Evolutionary conservation across 2,797 vertebrate species (phyloP).

Genomic region (Gymnothorax reevesii): DNA sequence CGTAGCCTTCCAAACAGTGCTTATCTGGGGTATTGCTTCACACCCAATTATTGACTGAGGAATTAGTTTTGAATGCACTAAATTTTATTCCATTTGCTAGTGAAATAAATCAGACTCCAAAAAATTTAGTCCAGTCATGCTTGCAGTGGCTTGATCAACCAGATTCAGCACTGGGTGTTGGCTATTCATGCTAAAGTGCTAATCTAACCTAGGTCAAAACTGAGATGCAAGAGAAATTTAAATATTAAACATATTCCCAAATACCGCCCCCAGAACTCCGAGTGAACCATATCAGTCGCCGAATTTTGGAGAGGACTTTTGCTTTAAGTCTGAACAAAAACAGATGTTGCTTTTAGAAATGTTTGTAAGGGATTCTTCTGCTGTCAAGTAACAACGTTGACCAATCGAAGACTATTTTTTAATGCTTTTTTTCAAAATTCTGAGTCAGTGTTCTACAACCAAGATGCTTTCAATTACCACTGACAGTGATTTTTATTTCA

Average conservation of each 20-base stretch:
- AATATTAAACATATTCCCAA: background rate
- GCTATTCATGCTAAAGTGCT: background rate
- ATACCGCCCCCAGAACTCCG: background rate
- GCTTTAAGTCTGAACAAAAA: background rate
- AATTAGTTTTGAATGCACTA: too few species aligned
- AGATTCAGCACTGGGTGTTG: background rate
- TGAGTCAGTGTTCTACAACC: too few species aligned
- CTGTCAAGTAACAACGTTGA: background rate
- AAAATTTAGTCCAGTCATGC: background rate
- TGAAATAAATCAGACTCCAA: background rate
- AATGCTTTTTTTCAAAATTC: too few species aligned
- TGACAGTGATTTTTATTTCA: too few species aligned
- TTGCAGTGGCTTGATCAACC: background rate
- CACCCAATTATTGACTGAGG: too few species aligned
- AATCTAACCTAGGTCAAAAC: background rate
- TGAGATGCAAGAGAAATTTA: background rate
- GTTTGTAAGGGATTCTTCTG: background rate
- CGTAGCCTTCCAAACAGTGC: background rate
- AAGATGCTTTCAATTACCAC: too few species aligned
- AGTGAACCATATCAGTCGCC: background rate
- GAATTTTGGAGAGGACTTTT: background rate
- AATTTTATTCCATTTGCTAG: too few species aligned
- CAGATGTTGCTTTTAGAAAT: background rate
- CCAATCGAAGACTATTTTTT: too few species aligned
- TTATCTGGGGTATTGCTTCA: background rate